Evolutionary conservation across 1,140 invertebrate species (phyloP).

Genomic region (Diorhabda carinulata): DNA sequence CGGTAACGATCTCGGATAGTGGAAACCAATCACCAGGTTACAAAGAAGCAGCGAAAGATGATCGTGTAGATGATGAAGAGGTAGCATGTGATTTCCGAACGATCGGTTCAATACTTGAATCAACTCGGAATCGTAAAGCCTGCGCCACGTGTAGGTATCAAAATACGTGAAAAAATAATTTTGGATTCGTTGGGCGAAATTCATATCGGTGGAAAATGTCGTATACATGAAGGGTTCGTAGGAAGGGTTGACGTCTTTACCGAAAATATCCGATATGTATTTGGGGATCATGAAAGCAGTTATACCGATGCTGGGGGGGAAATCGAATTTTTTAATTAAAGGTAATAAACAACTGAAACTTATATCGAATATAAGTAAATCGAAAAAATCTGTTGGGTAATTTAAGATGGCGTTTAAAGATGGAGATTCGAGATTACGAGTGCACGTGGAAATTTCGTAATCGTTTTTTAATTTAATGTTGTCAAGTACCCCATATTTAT

Average conservation of each 20-base stretch:
- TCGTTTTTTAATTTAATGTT: no score
- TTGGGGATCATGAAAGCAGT: constrained; percentile 29
- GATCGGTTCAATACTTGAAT: constrained; percentile 20
- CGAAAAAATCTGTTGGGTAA: constrained; percentile 32
- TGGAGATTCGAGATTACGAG: no score
- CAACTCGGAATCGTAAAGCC: background rate
- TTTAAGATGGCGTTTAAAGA: constrained; percentile 14
- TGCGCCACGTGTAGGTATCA: constrained; percentile 13
- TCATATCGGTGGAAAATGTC: constrained; percentile 20
- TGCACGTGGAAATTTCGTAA: no score
- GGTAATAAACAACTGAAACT: constrained; percentile 29
- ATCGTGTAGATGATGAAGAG: constrained; percentile 24
- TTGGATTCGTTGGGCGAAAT: constrained; percentile 23
- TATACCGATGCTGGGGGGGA: constrained; percentile 25
- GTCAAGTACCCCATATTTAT: no score
- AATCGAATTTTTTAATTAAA: constrained; percentile 27
- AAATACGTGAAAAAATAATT: constrained; percentile 27
- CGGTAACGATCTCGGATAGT: constrained; percentile 47
- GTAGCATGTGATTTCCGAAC: constrained; percentile 25
- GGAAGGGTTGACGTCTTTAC: constrained; percentile 20
- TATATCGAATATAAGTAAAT: constrained; percentile 32
- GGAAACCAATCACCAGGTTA: constrained; percentile 49
- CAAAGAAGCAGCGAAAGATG: constrained; percentile 40
- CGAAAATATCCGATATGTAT: constrained; percentile 29
- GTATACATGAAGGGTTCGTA: constrained; percentile 21